Conservation (phyloP, 1,140 invertebrate species). For the Drosophila kurseongensis region DNA sequence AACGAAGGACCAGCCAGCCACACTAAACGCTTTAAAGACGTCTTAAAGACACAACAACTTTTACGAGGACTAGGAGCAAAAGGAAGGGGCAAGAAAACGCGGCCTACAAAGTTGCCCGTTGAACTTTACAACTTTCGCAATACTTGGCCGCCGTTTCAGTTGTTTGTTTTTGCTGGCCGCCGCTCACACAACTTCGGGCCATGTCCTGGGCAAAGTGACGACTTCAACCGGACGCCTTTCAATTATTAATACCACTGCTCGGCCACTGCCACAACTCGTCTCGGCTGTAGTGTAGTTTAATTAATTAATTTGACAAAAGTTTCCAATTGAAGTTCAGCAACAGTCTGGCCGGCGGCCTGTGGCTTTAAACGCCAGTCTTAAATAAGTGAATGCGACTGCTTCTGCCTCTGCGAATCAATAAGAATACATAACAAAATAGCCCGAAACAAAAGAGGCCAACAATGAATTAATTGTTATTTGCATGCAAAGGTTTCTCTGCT, state of each 20-base stretch:
- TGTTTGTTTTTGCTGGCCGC: constrained; percentile 59
- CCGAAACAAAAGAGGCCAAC: constrained; percentile 12
- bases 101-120: constrained; percentile 69
- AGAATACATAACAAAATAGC: constrained; percentile 3
- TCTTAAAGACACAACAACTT: constrained; percentile 57
- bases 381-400: constrained; percentile 10
- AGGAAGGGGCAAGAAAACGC: constrained; percentile 16
- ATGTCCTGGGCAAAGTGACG: constrained; percentile 53
- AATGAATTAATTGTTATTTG: constrained; percentile 55
- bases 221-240: constrained; percentile 75
- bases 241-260: constrained; percentile 69
- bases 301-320: constrained; percentile 82
- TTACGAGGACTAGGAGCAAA: constrained; percentile 15
- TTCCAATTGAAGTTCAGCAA: constrained; percentile 65
- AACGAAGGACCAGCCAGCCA: constrained; percentile 43
- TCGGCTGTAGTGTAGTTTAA: constrained; percentile 69
- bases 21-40: constrained; percentile 68
- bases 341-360: constrained; percentile 11
- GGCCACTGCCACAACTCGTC: constrained; percentile 9
- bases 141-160: constrained; percentile 47
- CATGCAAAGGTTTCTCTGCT: constrained; percentile 27
- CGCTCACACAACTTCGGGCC: constrained; percentile 52
- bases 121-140: constrained; percentile 76
- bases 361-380: constrained; percentile 41
- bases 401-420: constrained; percentile 9